A percentile compares a stretch with the other conserved stretches of the same genome.
Evolutionary conservation across 1,140 invertebrate genomes (phyloP).

Genomic region (Drosophila mojavensis): DNA sequence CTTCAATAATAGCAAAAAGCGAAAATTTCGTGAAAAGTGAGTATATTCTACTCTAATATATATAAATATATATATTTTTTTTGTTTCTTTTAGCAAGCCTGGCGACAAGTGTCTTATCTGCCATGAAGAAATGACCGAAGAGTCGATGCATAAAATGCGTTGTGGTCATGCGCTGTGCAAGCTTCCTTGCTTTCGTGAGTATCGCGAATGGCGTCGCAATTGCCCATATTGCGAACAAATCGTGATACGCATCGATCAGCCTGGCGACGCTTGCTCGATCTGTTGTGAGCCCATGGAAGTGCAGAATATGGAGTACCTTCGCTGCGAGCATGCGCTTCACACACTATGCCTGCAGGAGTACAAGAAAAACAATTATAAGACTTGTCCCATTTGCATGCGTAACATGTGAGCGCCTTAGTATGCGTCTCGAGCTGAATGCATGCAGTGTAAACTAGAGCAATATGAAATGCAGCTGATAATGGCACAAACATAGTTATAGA

Average conservation of each 20-base stretch:
- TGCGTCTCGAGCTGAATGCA: not conserved
- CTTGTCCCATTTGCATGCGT: conserved; percentile 42
- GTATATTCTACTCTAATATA: not conserved
- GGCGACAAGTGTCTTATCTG: conserved; percentile 53
- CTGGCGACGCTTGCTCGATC: conserved; percentile 45
- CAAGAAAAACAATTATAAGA: not conserved
- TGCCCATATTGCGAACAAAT: conserved; percentile 43
- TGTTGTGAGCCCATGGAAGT: conserved; percentile 32
- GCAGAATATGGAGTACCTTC: conserved; percentile 21
- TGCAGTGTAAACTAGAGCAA: conserved; percentile 16
- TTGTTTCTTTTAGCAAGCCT: conserved; percentile 28
- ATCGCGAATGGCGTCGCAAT: not conserved
- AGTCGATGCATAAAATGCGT: conserved; percentile 29
- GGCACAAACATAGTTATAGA: conserved; percentile 19
- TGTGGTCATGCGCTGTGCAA: conserved; percentile 62
- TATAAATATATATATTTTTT: not conserved
- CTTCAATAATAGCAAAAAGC: not conserved
- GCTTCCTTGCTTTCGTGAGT: conserved; percentile 24
- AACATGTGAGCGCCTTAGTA: not conserved
- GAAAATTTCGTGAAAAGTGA: not conserved
- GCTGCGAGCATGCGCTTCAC: conserved; percentile 57
- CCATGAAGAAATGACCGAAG: not conserved
- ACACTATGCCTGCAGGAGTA: conserved; percentile 15
- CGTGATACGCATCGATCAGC: conserved; percentile 13
- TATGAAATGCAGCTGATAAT: conserved; percentile 3